phyloP scores from a whole-genome alignment of 2,797 vertebrate genomes.

The Sebastes nivosus region DNA sequence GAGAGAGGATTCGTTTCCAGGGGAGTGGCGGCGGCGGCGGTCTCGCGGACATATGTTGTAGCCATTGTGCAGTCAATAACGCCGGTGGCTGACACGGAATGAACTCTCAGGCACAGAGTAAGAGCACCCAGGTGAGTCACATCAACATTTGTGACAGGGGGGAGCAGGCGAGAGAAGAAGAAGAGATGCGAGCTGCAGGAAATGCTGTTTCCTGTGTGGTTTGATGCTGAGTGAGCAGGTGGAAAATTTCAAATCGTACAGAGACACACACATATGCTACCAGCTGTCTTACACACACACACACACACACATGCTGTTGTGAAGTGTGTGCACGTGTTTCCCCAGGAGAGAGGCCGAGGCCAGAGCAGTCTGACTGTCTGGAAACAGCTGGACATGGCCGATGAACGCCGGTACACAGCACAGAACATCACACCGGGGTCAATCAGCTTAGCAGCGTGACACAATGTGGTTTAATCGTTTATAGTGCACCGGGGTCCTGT shows the following conservation, averaged over 20 bases:
- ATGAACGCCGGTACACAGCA: constrained; percentile 8
- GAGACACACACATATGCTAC: neutral
- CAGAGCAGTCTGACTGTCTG: constrained; percentile 23
- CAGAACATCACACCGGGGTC: constrained; percentile 22
- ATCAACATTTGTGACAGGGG: constrained; percentile 48
- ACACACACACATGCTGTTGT: constrained; percentile 4
- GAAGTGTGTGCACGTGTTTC: constrained; percentile 8
- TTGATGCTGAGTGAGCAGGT: constrained; percentile 54
- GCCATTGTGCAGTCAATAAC: constrained; percentile 57
- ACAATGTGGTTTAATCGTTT: constrained; percentile 32
- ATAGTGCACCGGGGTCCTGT: constrained; percentile 9
- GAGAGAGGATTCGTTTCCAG: constrained; percentile 54
- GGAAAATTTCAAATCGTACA: constrained; percentile 33
- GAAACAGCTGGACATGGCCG: constrained; percentile 56
- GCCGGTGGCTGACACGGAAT: constrained; percentile 51
- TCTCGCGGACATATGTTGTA: constrained; percentile 50
- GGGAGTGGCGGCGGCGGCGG: neutral
- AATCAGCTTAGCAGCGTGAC: constrained; percentile 38
- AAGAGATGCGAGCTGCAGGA: constrained; percentile 26
- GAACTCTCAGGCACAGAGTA: constrained; percentile 50
- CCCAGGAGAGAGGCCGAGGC: constrained; percentile 17
- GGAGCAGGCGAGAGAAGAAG: constrained; percentile 8
- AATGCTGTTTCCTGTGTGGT: constrained; percentile 30
- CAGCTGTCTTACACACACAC: neutral
- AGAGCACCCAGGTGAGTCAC: constrained; percentile 45